phyloP scores from a whole-genome alignment of 1,140 invertebrate species.

The Gryllus bimaculatus region DNA sequence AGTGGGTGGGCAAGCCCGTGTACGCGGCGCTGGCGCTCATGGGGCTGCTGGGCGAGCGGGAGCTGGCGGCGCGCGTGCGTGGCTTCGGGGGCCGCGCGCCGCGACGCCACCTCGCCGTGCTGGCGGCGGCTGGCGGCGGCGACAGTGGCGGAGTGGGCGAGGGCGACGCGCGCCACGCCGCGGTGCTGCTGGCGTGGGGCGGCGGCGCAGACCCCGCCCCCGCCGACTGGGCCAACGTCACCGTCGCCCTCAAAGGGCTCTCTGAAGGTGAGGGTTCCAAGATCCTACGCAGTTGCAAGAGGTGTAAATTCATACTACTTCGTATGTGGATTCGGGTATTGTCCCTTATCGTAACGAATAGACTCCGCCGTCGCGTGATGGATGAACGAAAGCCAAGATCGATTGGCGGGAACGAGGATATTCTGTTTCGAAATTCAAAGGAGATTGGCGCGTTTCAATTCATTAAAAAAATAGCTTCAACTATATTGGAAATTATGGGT shows the following conservation, averaged over 20 bases:
- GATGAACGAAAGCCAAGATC: too few species aligned
- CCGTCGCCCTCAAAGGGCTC: neutral
- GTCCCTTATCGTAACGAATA: too few species aligned
- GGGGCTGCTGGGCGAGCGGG: conserved; percentile 32
- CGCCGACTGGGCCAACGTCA: neutral
- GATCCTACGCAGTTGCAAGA: too few species aligned
- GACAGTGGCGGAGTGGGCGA: too few species aligned
- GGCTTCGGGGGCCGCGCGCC: neutral
- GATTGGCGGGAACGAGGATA: too few species aligned
- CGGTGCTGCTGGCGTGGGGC: neutral
- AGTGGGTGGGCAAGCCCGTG: conserved; percentile 42
- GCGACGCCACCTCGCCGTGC: neutral
- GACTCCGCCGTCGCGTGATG: too few species aligned
- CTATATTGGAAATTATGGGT: too few species aligned
- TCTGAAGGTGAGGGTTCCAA: neutral
- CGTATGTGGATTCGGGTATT: too few species aligned
- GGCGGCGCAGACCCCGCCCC: neutral
- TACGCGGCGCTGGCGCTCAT: conserved; percentile 38
- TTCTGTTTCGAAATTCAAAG: too few species aligned
- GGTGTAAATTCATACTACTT: too few species aligned
- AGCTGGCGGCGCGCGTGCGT: conserved; percentile 10
- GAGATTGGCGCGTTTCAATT: too few species aligned
- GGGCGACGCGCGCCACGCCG: neutral
- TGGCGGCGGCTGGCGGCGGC: neutral
- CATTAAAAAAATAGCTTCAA: too few species aligned